These are phyloP conservation scores for Myanophis thanlyinensis DNA, from an alignment of 2,113 vertebrate species.

Conservation along the genomic window DNA sequence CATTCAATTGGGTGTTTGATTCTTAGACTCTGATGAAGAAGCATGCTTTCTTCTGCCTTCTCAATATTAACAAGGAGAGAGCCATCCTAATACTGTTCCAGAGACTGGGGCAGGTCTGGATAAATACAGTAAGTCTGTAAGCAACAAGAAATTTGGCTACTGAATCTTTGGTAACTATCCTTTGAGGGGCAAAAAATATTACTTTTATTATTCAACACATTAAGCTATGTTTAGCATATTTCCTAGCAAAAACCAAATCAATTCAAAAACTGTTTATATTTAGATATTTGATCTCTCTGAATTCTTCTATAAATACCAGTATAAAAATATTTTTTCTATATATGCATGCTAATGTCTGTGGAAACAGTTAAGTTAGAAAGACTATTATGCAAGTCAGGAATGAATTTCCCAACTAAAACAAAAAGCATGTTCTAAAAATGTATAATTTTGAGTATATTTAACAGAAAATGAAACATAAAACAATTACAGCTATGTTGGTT, in stretches of 20 bases:
- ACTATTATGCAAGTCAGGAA: neutral
- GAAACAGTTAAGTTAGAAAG: neutral
- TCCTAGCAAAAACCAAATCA: neutral
- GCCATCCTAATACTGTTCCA: neutral
- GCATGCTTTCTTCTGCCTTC: neutral
- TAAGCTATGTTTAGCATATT: neutral
- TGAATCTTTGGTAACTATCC: neutral
- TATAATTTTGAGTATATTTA: neutral
- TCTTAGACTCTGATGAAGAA: neutral
- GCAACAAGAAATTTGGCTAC: neutral
- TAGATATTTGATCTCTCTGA: neutral
- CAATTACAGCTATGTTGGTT: neutral
- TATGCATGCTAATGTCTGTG: neutral
- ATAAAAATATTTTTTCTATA: neutral
- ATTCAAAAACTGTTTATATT: neutral
- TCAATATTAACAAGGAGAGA: neutral
- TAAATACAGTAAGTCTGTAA: neutral
- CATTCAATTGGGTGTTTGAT: neutral
- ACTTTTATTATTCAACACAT: neutral
- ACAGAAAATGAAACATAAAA: neutral
- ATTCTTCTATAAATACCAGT: neutral
- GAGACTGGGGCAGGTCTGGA: neutral
- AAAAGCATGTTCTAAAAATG: neutral
- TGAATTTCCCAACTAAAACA: slow-evolving; percentile 2
- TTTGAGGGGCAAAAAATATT: neutral